Evolutionary conservation across 2,888 invertebrate species (phyloP), one percentile per base, ranked within the genome.

Genomic region (Drosophila phalerata): DNA sequence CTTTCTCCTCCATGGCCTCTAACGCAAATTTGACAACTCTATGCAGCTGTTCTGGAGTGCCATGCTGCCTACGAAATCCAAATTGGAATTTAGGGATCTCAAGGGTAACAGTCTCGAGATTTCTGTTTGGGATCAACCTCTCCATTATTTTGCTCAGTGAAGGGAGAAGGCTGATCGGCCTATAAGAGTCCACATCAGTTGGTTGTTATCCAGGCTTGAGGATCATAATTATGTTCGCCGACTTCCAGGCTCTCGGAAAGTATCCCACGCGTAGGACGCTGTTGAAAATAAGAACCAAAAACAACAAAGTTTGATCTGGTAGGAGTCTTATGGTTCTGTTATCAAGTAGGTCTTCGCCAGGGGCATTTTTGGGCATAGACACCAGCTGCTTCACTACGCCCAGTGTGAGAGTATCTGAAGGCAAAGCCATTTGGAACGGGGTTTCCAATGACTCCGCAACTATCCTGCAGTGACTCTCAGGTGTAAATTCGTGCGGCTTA

Each of bases 11-110:
- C 40, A 40, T 2, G 40, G 40, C 40, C 40, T 40, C 40, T 10
- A 40, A 17, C 17, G 40, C 40, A 40, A 40, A 40, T 10, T 40
- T 40, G 10, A 40, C 40, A 4, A 40, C 40, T 17, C 40, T 40
- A 19, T 40, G 40, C 17, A 40, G 10, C 10, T 40, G 40, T 40
- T 40, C 17, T 40, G 40, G 40, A 10, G 40, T 40, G 10, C 40
- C 40, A 40, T 40, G 40, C 17, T 40, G 17, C 1, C 0, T 17
- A 1, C 40, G 40, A n/a, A n/a, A n/a, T n/a, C n/a, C n/a, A n/a
- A n/a, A n/a, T n/a, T n/a, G n/a, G 17, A 42, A 53, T 19, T 53
- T 53, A 8, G 40, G 53, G 15, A 42, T 53, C 17, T 30, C 22
- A 28, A 28, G 6, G 28, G 28, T 28, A 6, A 28, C 6, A 28